A percentile compares a stretch with the other conserved stretches of the same genome.
Conservation (phyloP, 2,113 vertebrate species). For the Terrapene triunguis region DNA sequence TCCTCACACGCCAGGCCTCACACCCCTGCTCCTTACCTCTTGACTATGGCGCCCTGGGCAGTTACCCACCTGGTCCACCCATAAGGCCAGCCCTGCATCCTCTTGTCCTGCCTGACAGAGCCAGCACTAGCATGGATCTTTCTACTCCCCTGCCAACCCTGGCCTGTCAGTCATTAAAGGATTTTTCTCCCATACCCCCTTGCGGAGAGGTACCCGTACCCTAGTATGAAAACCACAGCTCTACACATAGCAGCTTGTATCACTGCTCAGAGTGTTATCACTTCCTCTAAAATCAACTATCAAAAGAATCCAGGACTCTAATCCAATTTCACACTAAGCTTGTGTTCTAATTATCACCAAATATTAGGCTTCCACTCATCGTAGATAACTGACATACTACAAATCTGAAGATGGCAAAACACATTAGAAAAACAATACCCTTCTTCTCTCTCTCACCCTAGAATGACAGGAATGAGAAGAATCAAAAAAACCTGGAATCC, state of each 20-base stretch:
- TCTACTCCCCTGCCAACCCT: too few relatives aligned
- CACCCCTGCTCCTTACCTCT: background rate
- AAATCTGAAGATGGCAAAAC: constrained; percentile 60
- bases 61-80: too few relatives aligned
- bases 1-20: too few relatives aligned
- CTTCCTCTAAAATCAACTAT: constrained; percentile 57
- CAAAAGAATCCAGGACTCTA: constrained; percentile 52
- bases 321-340: constrained; percentile 75
- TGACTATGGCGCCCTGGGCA: too few relatives aligned
- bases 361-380: constrained; percentile 74
- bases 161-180: too few relatives aligned
- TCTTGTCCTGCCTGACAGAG: background rate
- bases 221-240: background rate
- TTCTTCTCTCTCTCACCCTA: background rate
- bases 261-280: constrained; percentile 50
- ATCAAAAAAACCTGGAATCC: background rate
- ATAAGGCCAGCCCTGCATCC: too few relatives aligned
- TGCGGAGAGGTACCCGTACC: background rate
- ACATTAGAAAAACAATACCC: background rate
- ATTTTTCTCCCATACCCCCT: too few relatives aligned
- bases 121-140: too few relatives aligned
- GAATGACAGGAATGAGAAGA: background rate
- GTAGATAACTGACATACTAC: constrained; percentile 65
- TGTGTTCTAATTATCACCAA: constrained; percentile 70
- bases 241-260: background rate